phyloP scores from a whole-genome alignment of 2,113 vertebrate species.

The Oryzias celebensis region DNA sequence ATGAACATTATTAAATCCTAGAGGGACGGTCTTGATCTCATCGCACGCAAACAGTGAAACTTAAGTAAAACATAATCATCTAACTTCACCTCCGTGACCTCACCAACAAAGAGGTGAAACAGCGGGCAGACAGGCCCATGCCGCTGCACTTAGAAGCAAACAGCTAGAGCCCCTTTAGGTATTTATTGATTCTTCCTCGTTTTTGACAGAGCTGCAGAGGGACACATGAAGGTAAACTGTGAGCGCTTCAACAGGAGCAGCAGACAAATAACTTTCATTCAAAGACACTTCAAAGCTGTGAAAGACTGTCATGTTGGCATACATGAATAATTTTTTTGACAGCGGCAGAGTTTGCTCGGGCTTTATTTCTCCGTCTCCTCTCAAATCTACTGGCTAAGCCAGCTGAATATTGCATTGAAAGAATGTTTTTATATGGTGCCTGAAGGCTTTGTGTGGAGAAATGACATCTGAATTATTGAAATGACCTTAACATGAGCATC shows the following conservation, averaged over 20 bases:
- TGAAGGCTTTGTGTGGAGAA: conserved; percentile 36
- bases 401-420: conserved; percentile 37
- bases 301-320: conserved; percentile 46
- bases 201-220: conserved; percentile 11
- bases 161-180: conserved; percentile 24
- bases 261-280: conserved; percentile 50
- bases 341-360: conserved; percentile 16
- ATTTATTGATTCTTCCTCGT: conserved; percentile 33
- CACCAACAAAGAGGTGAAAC: conserved; percentile 3
- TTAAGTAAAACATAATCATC: too few species aligned
- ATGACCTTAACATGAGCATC: conserved; percentile 40
- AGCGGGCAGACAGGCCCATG: conserved; percentile 21
- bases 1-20: too few species aligned
- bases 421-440: conserved; percentile 55
- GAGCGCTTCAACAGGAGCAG: conserved; percentile 21
- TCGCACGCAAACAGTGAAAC: too few species aligned
- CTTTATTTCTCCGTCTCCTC: conserved; percentile 5
- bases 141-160: conserved; percentile 18
- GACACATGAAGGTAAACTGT: conserved; percentile 22
- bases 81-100: too few species aligned
- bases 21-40: too few species aligned
- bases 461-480: conserved; percentile 63
- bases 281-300: conserved; percentile 53
- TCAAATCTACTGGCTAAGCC: conserved; percentile 24
- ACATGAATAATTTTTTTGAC: conserved; percentile 47